Evolutionary conservation across 2,797 vertebrate species (phyloP).

Genomic region (Rhynchonycteris naso): DNA sequence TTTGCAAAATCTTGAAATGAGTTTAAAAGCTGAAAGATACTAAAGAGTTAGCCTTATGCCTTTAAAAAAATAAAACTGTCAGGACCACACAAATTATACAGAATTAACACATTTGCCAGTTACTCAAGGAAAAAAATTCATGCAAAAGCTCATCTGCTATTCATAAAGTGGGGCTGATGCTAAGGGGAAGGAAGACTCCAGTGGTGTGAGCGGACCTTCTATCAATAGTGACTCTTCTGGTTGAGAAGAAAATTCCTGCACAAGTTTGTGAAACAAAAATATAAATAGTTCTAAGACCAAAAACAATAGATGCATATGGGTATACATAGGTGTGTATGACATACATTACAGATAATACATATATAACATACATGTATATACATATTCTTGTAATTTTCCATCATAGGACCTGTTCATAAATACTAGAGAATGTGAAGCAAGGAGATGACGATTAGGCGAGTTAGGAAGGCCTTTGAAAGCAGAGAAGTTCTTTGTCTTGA

Average conservation of each 20-base stretch:
- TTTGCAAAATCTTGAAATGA: background rate
- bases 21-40: background rate
- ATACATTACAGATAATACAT: background rate
- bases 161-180: background rate
- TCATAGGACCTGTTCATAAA: background rate
- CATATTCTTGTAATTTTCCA: background rate
- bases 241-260: background rate
- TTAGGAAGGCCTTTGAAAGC: background rate
- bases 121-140: background rate
- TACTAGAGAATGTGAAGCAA: background rate
- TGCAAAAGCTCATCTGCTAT: constrained; percentile 40
- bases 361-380: background rate
- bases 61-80: constrained; percentile 43
- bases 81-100: background rate
- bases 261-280: background rate
- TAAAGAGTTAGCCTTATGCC: background rate
- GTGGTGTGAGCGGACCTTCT: background rate
- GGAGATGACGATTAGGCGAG: background rate
- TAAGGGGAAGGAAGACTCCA: background rate
- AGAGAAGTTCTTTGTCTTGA: background rate
- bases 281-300: background rate
- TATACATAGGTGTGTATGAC: background rate
- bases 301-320: background rate
- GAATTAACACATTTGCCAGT: constrained; percentile 24
- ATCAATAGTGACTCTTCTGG: background rate